Evolutionary conservation across 92 coral and sea anemone genomes (phyloP), one percentile per base, ranked within the genome.

Genomic region (Epizoanthus fatuus): DNA sequence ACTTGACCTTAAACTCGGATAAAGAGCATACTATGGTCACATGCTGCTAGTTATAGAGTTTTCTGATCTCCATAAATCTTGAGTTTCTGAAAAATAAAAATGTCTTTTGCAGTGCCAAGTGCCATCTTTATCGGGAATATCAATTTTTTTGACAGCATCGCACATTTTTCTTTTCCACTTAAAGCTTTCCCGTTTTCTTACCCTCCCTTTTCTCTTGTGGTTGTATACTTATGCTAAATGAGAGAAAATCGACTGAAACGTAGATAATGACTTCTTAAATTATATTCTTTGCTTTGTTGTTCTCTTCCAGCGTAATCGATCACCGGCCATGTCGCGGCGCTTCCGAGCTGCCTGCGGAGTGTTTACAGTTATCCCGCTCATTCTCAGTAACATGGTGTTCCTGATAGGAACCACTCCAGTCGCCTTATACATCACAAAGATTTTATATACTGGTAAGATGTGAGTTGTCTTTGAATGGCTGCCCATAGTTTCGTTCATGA

Each of bases 351-450:
- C 90, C 35, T 73, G 90, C 44, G 98, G 97, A n/a, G 83, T 87
- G 53, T 74, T 91, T 5, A 71, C 96, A 0, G 47, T 90, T 6
- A 32, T 79, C 39, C 73, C 94, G 7, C 88, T 94, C 29, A 97
- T 97, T 40, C 91, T 97, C 6, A 97, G 98, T 85, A 97, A 97
- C 95, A 74, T 92, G 88, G 98, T 95, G 75, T 97, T 97, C 81
- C 91, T 97, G 11, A 55, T 89, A 39, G 95, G 96, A 15, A 63
- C 81, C 3, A 85, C 74, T 14, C 95, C 98, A 19, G 98, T 97
- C 3, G 66, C 75, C 87, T 94, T 88, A 73, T 91, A 87, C 79
- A 89, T 96, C 29, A 84, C 89, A 59, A 94, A 79, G 74, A 76
- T 95, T 40, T 89, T 93, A 76, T 87, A 77, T 73, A 29, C 45